Conservation (phyloP, 1,140 invertebrate genomes). For the Sarcophaga bullata region DNA sequence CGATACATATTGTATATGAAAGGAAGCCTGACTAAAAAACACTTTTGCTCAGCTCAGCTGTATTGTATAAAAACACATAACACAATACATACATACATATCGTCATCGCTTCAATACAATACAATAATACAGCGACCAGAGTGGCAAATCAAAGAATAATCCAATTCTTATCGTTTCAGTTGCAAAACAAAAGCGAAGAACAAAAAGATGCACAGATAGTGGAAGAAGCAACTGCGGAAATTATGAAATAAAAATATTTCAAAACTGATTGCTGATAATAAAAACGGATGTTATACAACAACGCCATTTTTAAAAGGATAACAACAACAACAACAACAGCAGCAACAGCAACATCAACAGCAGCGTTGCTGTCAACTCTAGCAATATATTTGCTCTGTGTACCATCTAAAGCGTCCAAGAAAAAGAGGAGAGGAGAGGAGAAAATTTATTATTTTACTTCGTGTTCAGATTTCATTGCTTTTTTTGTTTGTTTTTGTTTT, state of each 20-base stretch:
- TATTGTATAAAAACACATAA: too few relatives aligned
- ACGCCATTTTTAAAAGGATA: constrained; percentile 30
- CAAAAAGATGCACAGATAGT: neutral
- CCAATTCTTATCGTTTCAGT: too few relatives aligned
- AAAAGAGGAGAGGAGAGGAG: neutral
- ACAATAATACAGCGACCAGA: too few relatives aligned
- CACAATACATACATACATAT: too few relatives aligned
- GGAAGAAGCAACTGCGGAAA: neutral
- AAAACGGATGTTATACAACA: constrained; percentile 37
- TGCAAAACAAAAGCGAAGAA: neutral
- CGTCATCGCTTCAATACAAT: too few relatives aligned
- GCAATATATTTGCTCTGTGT: neutral
- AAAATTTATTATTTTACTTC: constrained; percentile 5
- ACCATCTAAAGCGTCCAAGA: neutral
- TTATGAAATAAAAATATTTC: constrained; percentile 24
- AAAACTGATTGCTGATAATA: constrained; percentile 33
- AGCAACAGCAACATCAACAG: neutral
- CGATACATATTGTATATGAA: too few relatives aligned
- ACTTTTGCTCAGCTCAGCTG: too few relatives aligned
- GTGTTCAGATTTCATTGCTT: neutral
- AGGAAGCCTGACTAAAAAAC: too few relatives aligned
- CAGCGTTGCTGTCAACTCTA: too few relatives aligned
- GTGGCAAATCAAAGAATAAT: too few relatives aligned
- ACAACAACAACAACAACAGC: neutral
- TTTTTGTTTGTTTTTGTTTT: too few relatives aligned